Base-by-base conservation (phyloP, 2,888 invertebrate species). In the Perdita meconis region DNA sequence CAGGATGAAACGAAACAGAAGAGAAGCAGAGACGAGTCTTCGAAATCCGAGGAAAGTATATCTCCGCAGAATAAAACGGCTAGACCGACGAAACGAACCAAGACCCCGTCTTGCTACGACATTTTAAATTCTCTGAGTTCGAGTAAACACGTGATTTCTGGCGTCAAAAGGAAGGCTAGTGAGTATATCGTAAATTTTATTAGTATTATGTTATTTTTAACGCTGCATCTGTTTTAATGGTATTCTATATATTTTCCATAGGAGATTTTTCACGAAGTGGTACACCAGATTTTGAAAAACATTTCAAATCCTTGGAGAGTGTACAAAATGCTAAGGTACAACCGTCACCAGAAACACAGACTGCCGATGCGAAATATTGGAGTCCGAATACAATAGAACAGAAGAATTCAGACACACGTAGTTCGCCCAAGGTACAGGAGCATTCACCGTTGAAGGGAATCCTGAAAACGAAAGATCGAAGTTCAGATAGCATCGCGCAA, bases 111-210 rank as follows among this genome's bases (percentile, higher is more conserved):
- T 2, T 92, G 92, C 73, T 90, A 90, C 55, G 92, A 92, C 69
- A 90, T 92, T 47, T 74, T 92, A 30, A 91, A 91, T 65, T 92
- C 92, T 0, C 79, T 92, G 38, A 91, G 91, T 73, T 92, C 92
- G 1, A 92, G 92, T 51, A 84, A 87, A 8, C 84, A 88, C 59
- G 87, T 90, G 4, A 77, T 84, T 16, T 83, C 90, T 3, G 92
- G 92, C 0, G 85, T 90, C 0, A 92, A 92, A 78, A 86, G 92
- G 72, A 92, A 92, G 88, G 92, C 92, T 13, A 87, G 90, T 90
- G 80, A 85, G 87, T 88, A 73, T 6, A 1, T 19, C n/a, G 6
- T 26, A 22, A 34, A 12, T 47, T 12, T 10, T 8, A 22, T 34
- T 1, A 50, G 22, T 4, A 6, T 13, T 13, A 10, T 10, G 10